These are phyloP conservation scores for Torymus aiolomorphi DNA, from an alignment of 2,888 invertebrate species.

Conservation along the genomic window DNA sequence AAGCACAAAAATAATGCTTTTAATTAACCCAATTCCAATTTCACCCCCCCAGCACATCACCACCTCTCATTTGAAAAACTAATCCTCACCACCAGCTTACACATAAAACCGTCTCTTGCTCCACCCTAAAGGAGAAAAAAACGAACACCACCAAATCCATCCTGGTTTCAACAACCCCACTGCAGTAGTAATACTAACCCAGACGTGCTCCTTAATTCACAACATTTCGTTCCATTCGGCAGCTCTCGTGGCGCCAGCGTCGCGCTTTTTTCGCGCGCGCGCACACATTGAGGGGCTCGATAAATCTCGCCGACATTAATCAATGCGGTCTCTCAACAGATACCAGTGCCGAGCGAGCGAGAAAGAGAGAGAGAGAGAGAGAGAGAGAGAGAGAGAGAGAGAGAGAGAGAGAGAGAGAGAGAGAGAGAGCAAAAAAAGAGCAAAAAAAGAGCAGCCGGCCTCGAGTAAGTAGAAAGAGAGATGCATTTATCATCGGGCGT, in stretches of 20 bases:
- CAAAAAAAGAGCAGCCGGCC: neutral
- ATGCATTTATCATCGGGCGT: no score
- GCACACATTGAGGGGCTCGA: slow-evolving; percentile 25
- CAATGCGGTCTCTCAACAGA: slow-evolving; percentile 50
- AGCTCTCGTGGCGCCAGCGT: neutral
- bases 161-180: neutral
- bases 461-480: neutral
- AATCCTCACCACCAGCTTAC: no score
- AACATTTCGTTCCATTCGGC: slow-evolving; percentile 30
- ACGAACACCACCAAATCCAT: neutral
- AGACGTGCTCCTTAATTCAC: slow-evolving; percentile 39
- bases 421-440: no score
- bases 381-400: no score
- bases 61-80: no score
- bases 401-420: no score
- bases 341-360: slow-evolving; percentile 9
- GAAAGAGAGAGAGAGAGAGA: slow-evolving; percentile 5
- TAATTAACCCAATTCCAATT: no score
- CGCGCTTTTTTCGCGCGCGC: slow-evolving; percentile 16
- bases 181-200: neutral
- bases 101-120: no score
- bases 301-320: slow-evolving; percentile 52
- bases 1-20: no score
- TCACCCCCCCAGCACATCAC: no score
- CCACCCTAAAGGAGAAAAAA: neutral